Base-by-base conservation (phyloP, 2,797 vertebrate genomes). In the Paguma larvata region DNA sequence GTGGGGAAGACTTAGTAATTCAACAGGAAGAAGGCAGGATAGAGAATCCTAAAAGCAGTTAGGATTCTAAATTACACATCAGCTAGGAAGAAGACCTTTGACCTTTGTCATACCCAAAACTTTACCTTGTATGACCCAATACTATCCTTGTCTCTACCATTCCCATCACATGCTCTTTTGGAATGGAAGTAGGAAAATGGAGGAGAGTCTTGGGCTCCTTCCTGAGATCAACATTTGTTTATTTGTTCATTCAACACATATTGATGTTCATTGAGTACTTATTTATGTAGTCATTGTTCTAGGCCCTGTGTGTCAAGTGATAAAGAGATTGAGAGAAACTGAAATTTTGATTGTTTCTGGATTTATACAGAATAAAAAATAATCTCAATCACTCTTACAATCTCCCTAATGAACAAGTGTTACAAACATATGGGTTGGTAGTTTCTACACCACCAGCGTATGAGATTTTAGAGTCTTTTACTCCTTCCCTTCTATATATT, bases 281-380 rank as follows among this genome's bases (percentile, higher is more conserved):
- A 62, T 51, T 72, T 96, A 13, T 85, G 38, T 12, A 88, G 82
- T 5, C 2, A 16, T 89, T 80, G 10, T 84, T 95, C 5, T 19
- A 79, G 12, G 48, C 15, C 84, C 44, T 21, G 15, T 30, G 48
- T 59, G 46, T 38, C 0, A 3, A 70, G 5, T 65, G 18, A 77
- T 32, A 63, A 34, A 92, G 44, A 80, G 32, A 12, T 44, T 68
- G 14, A 44, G 62, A 73, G 80, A 79, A 85, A 72, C 6, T 78
- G 27, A 79, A 63, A 65, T 94, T 90, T 92, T 89, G 13, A 53
- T 63, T n/a, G 10, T 46, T 13, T 87, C 41, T 80, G n/a, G 25
- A 83, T 77, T 90, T 85, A 63, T 85, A 85, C 9, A 34, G 59
- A 94, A 68, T n/a, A 72, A 41, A 56, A 91, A 44, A 70, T 83